These are phyloP conservation scores for Platysternon megacephalum DNA, from an alignment of 2,113 vertebrate species.

Conservation along the genomic window DNA sequence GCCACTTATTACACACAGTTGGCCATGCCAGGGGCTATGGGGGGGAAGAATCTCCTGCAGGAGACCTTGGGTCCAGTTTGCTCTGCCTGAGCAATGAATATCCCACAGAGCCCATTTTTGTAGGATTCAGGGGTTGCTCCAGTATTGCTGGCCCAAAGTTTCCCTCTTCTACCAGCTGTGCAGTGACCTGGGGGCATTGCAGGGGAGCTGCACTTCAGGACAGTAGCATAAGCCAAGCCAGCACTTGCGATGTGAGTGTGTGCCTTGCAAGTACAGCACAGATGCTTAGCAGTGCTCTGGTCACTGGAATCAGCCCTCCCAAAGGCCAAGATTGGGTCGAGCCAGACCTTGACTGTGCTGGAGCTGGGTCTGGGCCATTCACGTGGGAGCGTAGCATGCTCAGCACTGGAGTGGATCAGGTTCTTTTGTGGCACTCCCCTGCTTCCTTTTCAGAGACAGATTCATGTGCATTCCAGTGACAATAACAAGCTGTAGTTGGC, in stretches of 20 bases:
- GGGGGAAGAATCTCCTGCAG: not conserved
- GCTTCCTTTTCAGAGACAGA: not conserved
- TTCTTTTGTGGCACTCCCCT: not conserved
- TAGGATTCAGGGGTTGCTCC: not conserved
- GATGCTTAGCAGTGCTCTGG: not conserved
- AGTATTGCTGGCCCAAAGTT: not conserved
- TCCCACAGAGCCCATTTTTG: not conserved
- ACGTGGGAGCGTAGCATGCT: not conserved
- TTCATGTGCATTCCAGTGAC: not conserved
- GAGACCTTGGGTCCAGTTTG: not conserved
- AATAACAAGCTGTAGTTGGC: not conserved
- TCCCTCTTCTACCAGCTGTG: not conserved
- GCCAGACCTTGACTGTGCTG: not conserved
- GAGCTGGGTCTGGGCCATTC: not conserved
- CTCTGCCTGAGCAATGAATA: not conserved
- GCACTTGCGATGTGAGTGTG: not conserved
- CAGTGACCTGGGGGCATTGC: not conserved
- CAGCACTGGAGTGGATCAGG: not conserved
- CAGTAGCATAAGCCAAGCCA: not conserved
- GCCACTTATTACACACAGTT: not conserved
- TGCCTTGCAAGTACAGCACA: not conserved
- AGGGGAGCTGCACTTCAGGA: not conserved
- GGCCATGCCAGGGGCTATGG: not conserved
- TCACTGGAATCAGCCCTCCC: not conserved
- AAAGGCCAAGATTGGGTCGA: not conserved